Base-by-base conservation (phyloP, 2,113 vertebrate species). In the Rhodinocichla rosea region DNA sequence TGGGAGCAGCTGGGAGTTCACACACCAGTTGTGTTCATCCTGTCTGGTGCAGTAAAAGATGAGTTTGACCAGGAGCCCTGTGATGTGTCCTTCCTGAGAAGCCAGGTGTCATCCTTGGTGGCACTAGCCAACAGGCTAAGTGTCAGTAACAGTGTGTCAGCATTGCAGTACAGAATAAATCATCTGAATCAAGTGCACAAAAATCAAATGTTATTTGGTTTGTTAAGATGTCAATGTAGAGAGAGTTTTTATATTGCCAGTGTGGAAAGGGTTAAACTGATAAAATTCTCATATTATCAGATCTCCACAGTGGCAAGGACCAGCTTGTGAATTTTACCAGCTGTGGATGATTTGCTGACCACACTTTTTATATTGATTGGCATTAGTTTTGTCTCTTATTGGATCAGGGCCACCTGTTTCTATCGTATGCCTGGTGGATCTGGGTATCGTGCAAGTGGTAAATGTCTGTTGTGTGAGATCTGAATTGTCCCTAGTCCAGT, bases 331-430 rank as follows among this genome's bases (percentile, higher is more conserved):
- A 62, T 28, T 77, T 74, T 67, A 7, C 37, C 27, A 32, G 40
- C 24, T 62, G 35, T 44, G 28, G 42, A 7, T 42, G 23, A 74
- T 81, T 53, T 80, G 1, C 21, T 53, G 19, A 19, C 40, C 1
- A 0, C 16, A 23, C 0, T 39, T 81, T 24, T 77, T 40, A 11
- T 57, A 13, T 2, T 35, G 44, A 50, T 35, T 1, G 0, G 9
- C 39, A 21, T 44, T 50, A 27, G 4, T 56, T 60, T 92, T 30
- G 33, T n/a, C 42, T 63, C 70, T 32, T 44, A 22, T 73, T 67
- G 47, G 47, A n/a, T 32, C 45, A 35, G 24, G 21, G 28, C 4
- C 44, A 83, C n/a, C 35, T 84, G 23, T 55, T 92, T 68, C 63
- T 44, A 3, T 26, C 15, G 40, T 8, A 2, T 33, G 35, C 47